Evolutionary conservation across 2,797 vertebrate genomes (phyloP).

Genomic region (Lerista edwardsae): DNA sequence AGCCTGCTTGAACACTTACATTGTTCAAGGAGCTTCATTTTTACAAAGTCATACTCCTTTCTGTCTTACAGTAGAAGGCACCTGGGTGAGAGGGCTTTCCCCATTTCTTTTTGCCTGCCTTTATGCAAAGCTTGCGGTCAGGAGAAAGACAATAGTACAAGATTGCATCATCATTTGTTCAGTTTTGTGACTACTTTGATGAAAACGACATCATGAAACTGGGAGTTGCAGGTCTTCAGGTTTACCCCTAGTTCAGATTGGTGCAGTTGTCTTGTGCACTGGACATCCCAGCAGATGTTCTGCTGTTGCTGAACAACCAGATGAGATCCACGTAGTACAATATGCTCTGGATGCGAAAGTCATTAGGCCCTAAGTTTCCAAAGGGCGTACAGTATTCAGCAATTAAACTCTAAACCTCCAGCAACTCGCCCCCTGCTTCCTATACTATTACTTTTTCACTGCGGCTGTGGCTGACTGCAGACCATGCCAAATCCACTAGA

Average conservation of each 20-base stretch:
- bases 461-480: not conserved
- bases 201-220: not conserved
- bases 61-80: not conserved
- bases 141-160: not conserved
- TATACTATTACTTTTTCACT: not conserved
- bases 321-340: not conserved
- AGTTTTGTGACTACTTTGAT: not conserved
- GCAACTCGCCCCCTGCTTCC: no score
- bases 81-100: no score
- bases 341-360: not conserved
- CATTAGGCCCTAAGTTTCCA: not conserved
- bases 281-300: not conserved
- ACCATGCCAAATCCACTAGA: conserved; percentile 15
- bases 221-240: not conserved
- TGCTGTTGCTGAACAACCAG: not conserved
- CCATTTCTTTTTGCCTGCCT: not conserved
- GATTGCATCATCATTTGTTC: not conserved
- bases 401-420: no score
- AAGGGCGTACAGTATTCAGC: not conserved
- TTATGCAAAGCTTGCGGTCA: not conserved
- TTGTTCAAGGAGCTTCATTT: not conserved
- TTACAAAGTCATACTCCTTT: not conserved
- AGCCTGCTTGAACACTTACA: not conserved
- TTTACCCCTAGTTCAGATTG: not conserved
- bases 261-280: not conserved